These are phyloP conservation scores for Bubo blakistoni DNA, from an alignment of 2,113 vertebrate genomes.

Conservation along the genomic window DNA sequence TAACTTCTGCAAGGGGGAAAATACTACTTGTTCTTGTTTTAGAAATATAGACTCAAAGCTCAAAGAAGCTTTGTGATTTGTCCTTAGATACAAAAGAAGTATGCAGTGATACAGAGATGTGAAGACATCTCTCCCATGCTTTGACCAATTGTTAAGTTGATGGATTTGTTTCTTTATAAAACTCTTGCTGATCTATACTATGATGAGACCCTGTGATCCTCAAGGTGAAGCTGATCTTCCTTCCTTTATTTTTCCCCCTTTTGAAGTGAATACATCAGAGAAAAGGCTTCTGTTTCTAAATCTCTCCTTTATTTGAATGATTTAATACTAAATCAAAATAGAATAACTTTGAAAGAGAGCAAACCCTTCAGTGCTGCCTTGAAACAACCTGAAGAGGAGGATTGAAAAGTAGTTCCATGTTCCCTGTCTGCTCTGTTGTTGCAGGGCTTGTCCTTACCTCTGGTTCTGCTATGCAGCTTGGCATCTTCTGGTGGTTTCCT, in stretches of 20 bases:
- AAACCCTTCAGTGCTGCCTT: not conserved
- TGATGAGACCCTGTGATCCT: not conserved
- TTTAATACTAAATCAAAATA: not conserved
- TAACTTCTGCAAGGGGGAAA: not conserved
- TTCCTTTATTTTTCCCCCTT: not conserved
- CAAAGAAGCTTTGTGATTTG: not conserved
- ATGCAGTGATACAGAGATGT: not conserved
- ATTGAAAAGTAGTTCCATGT: not conserved
- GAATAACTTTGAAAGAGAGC: not conserved
- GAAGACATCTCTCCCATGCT: not conserved
- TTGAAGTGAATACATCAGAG: not conserved
- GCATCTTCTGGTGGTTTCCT: not conserved
- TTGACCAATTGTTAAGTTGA: not conserved
- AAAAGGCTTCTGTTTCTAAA: not conserved
- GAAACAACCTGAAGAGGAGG: not conserved
- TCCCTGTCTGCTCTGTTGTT: not conserved
- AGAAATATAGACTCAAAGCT: not conserved
- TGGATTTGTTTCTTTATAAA: not conserved
- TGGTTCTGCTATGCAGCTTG: not conserved
- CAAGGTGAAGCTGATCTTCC: not conserved
- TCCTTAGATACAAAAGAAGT: not conserved
- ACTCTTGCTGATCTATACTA: not conserved
- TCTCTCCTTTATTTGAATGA: not conserved
- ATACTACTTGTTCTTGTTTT: not conserved
- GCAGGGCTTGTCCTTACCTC: not conserved